phyloP scores from a whole-genome alignment of 2,888 invertebrate species.

The Adelphocoris suturalis region DNA sequence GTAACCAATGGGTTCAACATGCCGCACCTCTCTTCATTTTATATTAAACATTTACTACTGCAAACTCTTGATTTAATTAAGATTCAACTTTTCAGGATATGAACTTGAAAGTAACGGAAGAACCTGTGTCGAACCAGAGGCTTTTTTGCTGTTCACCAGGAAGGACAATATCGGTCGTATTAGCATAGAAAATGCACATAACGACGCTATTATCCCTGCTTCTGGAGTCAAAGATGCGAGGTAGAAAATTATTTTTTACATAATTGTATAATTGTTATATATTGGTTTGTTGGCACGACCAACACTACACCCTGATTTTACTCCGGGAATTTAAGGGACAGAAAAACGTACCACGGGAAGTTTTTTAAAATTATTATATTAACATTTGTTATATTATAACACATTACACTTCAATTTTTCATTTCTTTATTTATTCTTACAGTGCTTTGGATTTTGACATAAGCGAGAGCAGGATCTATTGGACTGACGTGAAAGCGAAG shows the following conservation, averaged over 20 bases:
- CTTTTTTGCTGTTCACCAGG: constrained; percentile 91
- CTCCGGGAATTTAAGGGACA: no score
- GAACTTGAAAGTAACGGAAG: constrained; percentile 88
- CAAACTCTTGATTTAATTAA: no score
- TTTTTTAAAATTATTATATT: no score
- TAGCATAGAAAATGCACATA: constrained; percentile 90
- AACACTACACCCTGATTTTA: no score
- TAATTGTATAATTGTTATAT: no score
- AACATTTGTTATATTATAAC: no score
- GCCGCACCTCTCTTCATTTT: no score
- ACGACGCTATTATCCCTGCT: constrained; percentile 89
- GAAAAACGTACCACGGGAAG: no score
- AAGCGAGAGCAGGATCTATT: constrained; percentile 90
- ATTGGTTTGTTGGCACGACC: no score
- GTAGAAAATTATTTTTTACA: constrained; percentile 78
- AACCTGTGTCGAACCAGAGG: constrained; percentile 91
- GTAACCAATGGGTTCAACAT: no score
- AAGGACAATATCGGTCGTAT: constrained; percentile 91
- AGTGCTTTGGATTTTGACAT: constrained; percentile 93
- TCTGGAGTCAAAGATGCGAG: constrained; percentile 92
- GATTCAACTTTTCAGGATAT: constrained; percentile 80
- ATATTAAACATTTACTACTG: no score
- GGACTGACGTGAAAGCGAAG: constrained; percentile 92
- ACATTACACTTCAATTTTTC: neutral
- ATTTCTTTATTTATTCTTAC: constrained; percentile 71